Percentiles rank a stretch among this genome's conserved stretches.
phyloP scores from a whole-genome alignment of 2,113 vertebrate species.

The Prolemur simus region DNA sequence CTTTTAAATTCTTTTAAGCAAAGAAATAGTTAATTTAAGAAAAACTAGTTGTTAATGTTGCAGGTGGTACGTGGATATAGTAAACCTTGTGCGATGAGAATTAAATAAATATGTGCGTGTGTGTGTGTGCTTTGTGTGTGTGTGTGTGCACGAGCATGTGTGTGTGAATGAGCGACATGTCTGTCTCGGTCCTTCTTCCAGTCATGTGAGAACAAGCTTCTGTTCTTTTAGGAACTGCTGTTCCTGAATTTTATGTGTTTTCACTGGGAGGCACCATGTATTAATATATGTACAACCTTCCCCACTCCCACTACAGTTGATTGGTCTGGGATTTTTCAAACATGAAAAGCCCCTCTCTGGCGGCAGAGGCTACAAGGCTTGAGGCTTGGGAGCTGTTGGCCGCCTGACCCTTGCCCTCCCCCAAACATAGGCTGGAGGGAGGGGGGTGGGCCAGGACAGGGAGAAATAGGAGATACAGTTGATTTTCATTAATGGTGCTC shows the following conservation, averaged over 20 bases:
- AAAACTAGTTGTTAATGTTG: neutral
- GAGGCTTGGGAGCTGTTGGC: neutral
- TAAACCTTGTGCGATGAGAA: neutral
- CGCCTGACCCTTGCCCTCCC: neutral
- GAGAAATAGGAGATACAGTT: neutral
- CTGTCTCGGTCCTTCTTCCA: neutral
- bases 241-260: neutral
- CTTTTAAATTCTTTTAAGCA: neutral
- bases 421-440: neutral
- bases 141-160: fast-evolving
- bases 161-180: neutral
- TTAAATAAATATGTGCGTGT: neutral
- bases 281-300: neutral
- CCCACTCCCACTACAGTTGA: too few relatives aligned
- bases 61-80: neutral
- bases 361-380: neutral
- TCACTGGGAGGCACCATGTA: neutral
- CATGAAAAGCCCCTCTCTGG: neutral
- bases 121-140: neutral
- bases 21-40: slow-evolving; percentile 13
- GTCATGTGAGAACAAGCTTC: neutral
- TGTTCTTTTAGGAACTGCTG: neutral
- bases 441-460: neutral
- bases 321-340: neutral
- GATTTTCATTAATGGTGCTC: neutral